Base-by-base conservation (phyloP, 2,888 invertebrate species). In the Tuberolachnus salignus region DNA sequence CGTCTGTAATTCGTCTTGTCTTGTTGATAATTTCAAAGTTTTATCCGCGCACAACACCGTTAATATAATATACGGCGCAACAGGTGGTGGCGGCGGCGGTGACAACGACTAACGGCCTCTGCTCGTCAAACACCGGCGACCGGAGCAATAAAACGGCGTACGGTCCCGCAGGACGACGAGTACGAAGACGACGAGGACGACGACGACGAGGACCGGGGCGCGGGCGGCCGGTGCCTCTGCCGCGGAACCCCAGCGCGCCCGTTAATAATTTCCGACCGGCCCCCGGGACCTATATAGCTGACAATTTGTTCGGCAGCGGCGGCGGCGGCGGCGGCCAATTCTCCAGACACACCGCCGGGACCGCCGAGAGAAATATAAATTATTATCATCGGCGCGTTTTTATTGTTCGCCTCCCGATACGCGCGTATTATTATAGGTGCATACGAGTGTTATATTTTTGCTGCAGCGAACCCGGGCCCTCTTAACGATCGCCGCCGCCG, bases 281-380 rank as follows among this genome's bases (percentile, higher is more conserved):
- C 67, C 78, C 19, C 49, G 78, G 67, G 78, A 69, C 66, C 78
- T 67, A 69, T 78, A 78, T 59, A 67, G 78, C 78, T 57, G 78
- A 78, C 78, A 69, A 78, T 75, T 75, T 75, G 78, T 67, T 67
- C 67, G 75, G 61, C 46, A 59, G 71, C 61, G 59, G 46, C 46
- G 71, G 71, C 61, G 59, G 46, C 75, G 75, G 73, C 46, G 71
- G 71, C 61, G 59, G 46, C 75, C 78, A 69, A 69, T 78, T 59
- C 67, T 69, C 75, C 75, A 67, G 78, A 34, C 78, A 19, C 78
- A 16, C 42, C 34, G 63, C 51, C 75, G 72, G 42, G 57, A 53
- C 46, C 19, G 61, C 57, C 23, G 63, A 49, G 59, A n/a, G 49
- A 46, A 55, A 61, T 72, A 72, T 72, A 72, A 72, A 72, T 72